Conservation (phyloP, 2,888 invertebrate genomes). For the Metellina segmentata region DNA sequence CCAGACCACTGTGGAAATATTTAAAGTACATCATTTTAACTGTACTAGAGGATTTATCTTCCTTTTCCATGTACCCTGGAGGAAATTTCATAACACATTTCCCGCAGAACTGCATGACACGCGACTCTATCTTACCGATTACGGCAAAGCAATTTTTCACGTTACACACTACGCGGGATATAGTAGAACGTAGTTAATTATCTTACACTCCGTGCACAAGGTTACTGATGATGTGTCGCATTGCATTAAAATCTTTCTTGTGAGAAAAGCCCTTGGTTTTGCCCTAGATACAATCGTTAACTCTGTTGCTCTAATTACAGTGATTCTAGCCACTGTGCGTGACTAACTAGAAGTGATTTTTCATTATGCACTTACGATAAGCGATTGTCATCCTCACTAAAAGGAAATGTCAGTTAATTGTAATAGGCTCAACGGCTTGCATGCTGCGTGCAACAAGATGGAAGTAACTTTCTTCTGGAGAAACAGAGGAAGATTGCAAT, state of each 20-base stretch:
- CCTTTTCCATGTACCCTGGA: background rate
- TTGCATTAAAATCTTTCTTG: conserved; percentile 58
- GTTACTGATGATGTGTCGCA: conserved; percentile 61
- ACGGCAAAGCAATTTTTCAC: background rate
- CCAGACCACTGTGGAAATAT: too few species aligned
- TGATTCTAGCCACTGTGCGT: conserved; percentile 44
- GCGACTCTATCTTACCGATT: background rate
- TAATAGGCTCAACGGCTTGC: background rate
- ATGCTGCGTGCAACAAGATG: background rate
- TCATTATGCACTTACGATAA: conserved; percentile 65
- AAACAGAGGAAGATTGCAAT: too few species aligned
- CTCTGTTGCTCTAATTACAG: conserved; percentile 58
- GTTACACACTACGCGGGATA: background rate
- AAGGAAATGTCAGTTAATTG: conserved; percentile 52
- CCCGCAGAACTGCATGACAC: background rate
- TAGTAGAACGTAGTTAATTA: conserved; percentile 39
- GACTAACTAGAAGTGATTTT: conserved; percentile 57
- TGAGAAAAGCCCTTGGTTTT: conserved; percentile 13
- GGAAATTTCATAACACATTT: background rate
- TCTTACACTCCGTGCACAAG: background rate
- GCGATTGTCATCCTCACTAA: conserved; percentile 49
- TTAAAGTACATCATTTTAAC: background rate
- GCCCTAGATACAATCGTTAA: conserved; percentile 23
- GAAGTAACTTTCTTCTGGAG: background rate
- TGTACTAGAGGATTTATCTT: background rate